phyloP scores from a whole-genome alignment of 1,140 invertebrate species.

The Anagrus nilaparvatae region DNA sequence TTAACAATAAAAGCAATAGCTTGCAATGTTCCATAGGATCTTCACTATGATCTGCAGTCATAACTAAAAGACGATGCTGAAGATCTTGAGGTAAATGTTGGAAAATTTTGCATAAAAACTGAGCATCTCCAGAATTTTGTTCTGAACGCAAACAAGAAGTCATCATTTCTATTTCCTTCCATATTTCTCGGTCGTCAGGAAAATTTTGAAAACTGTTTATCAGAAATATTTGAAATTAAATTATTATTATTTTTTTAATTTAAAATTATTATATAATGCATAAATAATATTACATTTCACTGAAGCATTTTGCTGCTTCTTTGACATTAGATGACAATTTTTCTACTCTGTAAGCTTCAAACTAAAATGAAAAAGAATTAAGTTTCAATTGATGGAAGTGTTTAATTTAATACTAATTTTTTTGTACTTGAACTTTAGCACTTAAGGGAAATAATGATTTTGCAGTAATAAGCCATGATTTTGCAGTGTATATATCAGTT shows the following conservation, averaged over 20 bases:
- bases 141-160: conserved; percentile 61
- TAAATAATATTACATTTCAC: conserved; percentile 43
- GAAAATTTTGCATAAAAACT: conserved; percentile 54
- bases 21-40: conserved; percentile 81
- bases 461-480: conserved; percentile 85
- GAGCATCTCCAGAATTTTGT: conserved; percentile 41
- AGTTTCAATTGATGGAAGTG: not conserved
- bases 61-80: conserved; percentile 64
- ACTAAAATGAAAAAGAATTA: conserved; percentile 37
- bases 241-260: not conserved
- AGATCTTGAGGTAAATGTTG: conserved; percentile 58
- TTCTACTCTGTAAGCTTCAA: conserved; percentile 73
- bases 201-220: conserved; percentile 48
- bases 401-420: not conserved
- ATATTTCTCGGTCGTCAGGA: conserved; percentile 52
- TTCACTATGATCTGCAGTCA: conserved; percentile 74
- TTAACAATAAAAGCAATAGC: conserved; percentile 63
- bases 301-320: conserved; percentile 76
- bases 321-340: conserved; percentile 67
- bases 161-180: conserved; percentile 71
- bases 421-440: conserved; percentile 66
- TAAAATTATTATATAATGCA: not conserved
- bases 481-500: conserved; percentile 64
- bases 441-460: conserved; percentile 78
- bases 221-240: conserved; percentile 4